Conservation (phyloP, 2,888 invertebrate species). For the Heteropelma amictum region DNA sequence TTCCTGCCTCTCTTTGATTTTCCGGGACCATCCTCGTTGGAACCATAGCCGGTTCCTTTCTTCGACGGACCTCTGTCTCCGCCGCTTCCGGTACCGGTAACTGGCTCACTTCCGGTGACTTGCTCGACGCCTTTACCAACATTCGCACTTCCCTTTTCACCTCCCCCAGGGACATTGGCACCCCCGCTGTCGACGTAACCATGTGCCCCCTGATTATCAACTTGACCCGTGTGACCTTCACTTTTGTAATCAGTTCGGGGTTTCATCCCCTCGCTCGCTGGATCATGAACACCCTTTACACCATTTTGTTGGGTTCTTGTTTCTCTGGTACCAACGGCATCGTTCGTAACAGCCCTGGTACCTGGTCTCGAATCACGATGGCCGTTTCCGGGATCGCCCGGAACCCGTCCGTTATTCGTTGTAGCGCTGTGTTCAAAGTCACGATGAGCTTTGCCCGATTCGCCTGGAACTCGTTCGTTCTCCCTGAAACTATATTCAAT, state of each 20-base stretch:
- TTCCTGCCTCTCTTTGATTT: conserved; percentile 18
- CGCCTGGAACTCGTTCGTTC: not conserved
- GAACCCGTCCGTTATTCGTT: not conserved
- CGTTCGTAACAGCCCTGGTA: not conserved
- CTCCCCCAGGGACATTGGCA: not conserved
- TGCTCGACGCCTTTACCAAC: conserved; percentile 8
- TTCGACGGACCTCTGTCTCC: conserved; percentile 1
- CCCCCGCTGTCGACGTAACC: not conserved
- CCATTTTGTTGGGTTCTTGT: not conserved
- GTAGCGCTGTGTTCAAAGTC: not conserved
- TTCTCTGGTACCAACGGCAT: not conserved
- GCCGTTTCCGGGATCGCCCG: not conserved
- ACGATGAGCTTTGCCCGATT: not conserved
- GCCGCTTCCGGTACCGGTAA: conserved; percentile 6
- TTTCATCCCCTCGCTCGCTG: not conserved
- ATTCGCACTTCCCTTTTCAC: not conserved
- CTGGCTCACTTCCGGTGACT: not conserved
- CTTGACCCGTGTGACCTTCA: conserved; percentile 4
- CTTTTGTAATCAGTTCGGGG: not conserved
- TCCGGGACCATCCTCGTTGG: not conserved
- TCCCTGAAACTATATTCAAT: not conserved
- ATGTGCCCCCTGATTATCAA: not conserved
- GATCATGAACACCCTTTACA: not conserved
- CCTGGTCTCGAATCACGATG: not conserved
- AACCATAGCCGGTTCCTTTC: not conserved